Conservation (phyloP, 1,140 invertebrate genomes). For the Drusus annulatus region DNA sequence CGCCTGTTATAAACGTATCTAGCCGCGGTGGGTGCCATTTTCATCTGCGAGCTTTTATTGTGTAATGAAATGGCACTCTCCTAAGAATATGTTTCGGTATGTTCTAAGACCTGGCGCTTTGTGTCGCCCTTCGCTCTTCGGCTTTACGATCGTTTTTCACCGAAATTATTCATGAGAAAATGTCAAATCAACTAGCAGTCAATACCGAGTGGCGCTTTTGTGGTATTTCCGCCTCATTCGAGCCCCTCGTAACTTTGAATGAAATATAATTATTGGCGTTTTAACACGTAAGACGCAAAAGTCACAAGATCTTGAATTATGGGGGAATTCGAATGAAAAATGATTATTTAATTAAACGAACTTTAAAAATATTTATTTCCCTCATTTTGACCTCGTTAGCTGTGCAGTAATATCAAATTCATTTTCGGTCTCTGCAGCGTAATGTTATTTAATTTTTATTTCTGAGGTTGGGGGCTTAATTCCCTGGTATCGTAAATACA, state of each 20-base stretch:
- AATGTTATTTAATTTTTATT: too few species aligned
- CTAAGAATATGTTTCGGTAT: constrained; percentile 59
- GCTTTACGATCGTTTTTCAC: constrained; percentile 57
- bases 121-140: constrained; percentile 50
- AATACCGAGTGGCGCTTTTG: constrained; percentile 36
- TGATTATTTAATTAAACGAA: too few species aligned
- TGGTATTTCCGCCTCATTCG: constrained; percentile 11
- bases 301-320: neutral
- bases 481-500: too few species aligned
- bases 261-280: constrained; percentile 10
- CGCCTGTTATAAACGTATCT: constrained; percentile 57
- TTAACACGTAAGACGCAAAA: too few species aligned
- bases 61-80: constrained; percentile 57
- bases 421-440: too few species aligned
- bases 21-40: constrained; percentile 49
- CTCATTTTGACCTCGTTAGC: too few species aligned
- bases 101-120: constrained; percentile 48
- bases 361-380: too few species aligned
- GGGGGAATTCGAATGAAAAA: too few species aligned
- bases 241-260: neutral
- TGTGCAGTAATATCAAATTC: too few species aligned
- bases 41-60: constrained; percentile 57
- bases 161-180: constrained; percentile 58
- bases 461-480: too few species aligned
- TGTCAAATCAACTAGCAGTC: constrained; percentile 52